A percentile compares a stretch with the other conserved stretches of the same genome.
phyloP scores from a whole-genome alignment of 2,797 vertebrate genomes.

The Malacoraja senta region DNA sequence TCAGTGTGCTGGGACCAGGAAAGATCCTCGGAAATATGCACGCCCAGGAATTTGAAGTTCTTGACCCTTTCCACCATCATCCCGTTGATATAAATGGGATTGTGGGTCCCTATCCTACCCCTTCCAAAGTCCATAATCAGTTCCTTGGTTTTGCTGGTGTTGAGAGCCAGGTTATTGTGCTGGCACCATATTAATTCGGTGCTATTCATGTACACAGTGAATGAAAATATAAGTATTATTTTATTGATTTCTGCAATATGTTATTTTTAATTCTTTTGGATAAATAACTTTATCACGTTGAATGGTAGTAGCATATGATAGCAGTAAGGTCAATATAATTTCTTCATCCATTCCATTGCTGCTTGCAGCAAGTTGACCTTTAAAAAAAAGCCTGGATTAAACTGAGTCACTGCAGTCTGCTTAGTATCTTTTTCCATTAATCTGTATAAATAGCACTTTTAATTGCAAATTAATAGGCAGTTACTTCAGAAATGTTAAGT shows the following conservation, averaged over 20 bases:
- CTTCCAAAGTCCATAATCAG: no score
- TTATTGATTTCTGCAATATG: neutral
- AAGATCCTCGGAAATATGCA: no score
- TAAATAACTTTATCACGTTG: neutral
- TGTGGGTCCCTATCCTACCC: no score
- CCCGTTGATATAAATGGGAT: no score
- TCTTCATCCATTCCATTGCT: neutral
- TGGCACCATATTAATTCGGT: neutral
- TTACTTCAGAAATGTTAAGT: neutral
- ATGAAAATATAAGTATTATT: conserved; percentile 1
- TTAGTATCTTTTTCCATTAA: conserved; percentile 18
- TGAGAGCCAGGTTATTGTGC: no score
- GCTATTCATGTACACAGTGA: neutral
- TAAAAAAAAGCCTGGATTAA: neutral
- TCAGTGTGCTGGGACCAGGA: no score
- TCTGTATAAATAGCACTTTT: conserved; percentile 19
- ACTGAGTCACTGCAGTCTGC: neutral
- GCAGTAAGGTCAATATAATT: neutral
- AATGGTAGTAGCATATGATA: neutral
- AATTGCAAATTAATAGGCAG: conserved; percentile 17
- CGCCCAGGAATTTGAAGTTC: no score
- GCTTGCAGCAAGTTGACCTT: neutral
- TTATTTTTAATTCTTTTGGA: neutral
- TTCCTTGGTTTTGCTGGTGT: no score
- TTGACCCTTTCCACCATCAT: no score